Evolutionary conservation across 2,113 vertebrate genomes (phyloP).

Genomic region (Syngnathus floridae): DNA sequence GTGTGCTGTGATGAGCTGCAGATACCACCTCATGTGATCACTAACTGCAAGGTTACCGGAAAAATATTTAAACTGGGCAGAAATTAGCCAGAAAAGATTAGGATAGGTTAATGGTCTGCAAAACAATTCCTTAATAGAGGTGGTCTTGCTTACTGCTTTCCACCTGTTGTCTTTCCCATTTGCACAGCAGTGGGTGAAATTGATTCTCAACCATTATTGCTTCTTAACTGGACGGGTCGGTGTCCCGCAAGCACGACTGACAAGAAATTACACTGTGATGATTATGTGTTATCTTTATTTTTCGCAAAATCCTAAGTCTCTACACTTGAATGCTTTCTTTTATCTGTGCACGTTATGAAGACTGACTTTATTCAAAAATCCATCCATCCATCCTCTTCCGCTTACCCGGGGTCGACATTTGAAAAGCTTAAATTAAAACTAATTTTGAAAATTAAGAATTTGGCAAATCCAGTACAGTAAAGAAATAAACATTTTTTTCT

Average conservation of each 20-base stretch:
- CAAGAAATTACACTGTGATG: not conserved
- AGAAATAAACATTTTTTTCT: no score
- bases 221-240: not conserved
- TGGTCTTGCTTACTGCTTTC: not conserved
- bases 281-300: not conserved
- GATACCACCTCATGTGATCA: not conserved
- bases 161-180: not conserved
- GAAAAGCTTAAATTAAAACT: not conserved
- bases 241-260: not conserved
- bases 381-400: no score
- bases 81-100: not conserved
- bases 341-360: not conserved
- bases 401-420: not conserved
- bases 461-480: no score
- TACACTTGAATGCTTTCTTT: not conserved
- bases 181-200: not conserved
- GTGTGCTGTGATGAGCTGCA: no score
- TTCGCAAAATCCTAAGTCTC: not conserved
- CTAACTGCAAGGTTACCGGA: no score
- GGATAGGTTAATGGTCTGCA: not conserved
- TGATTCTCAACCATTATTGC: not conserved
- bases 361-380: not conserved
- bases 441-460: no score
- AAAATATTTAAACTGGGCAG: not conserved
- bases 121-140: not conserved